Percentiles rank a stretch among this genome's conserved stretches.
Evolutionary conservation across 2,888 invertebrate species (phyloP).

Genomic region (Acrocyrtus sp.): DNA sequence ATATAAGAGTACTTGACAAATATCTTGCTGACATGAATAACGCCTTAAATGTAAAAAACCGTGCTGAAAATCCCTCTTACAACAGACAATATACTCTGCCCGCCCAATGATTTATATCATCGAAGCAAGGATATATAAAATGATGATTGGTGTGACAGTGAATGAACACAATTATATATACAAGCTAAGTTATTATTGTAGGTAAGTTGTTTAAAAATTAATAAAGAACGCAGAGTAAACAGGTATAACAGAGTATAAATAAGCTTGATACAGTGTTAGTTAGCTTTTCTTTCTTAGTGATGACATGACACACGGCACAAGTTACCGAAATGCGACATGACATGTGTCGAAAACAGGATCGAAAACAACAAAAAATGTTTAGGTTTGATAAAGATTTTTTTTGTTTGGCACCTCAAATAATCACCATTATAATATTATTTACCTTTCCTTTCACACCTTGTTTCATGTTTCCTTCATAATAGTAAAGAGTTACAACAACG

Average conservation of each 20-base stretch:
- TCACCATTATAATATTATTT: slow-evolving; percentile 22
- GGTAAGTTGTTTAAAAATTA: not conserved
- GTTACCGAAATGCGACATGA: no score
- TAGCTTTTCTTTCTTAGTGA: no score
- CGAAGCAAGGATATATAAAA: not conserved
- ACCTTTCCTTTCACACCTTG: not conserved
- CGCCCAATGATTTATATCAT: no score
- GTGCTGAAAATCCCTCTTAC: no score
- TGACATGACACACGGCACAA: no score
- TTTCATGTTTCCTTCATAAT: not conserved
- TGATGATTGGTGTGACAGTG: slow-evolving; percentile 11
- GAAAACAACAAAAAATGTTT: not conserved
- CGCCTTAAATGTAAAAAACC: no score
- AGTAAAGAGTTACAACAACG: not conserved
- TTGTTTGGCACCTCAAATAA: slow-evolving; percentile 50
- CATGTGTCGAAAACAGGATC: not conserved
- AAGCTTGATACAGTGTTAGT: no score
- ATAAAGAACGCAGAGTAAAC: no score
- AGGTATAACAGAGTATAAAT: no score
- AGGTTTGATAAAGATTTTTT: not conserved
- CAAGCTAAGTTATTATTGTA: not conserved
- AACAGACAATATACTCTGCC: no score
- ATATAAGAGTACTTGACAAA: no score
- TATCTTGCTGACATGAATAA: no score
- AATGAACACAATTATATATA: slow-evolving; percentile 30